Percentiles rank a stretch among this genome's conserved stretches.
Evolutionary conservation across 1,140 invertebrate genomes (phyloP).

Genomic region (Calephelis nemesis): DNA sequence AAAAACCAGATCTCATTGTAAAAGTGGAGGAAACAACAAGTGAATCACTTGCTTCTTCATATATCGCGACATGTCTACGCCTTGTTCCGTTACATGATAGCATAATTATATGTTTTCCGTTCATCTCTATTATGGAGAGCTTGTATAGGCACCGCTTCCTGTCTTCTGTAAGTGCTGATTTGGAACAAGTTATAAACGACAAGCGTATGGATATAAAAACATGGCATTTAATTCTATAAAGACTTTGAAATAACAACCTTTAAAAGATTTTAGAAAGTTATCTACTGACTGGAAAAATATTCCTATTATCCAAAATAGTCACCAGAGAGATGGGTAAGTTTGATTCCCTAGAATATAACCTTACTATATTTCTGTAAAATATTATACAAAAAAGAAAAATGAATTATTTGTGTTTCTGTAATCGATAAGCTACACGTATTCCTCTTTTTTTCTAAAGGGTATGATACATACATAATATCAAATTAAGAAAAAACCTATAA

Average conservation of each 20-base stretch:
- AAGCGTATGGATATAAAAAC: not conserved
- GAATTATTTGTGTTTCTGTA: too few species aligned
- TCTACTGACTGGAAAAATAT: not conserved
- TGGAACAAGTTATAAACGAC: constrained; percentile 23
- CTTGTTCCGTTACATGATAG: constrained; percentile 12
- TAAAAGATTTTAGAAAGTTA: not conserved
- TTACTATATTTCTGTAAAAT: too few species aligned
- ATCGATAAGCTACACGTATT: not conserved
- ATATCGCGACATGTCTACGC: constrained; percentile 27
- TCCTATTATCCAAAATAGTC: too few species aligned
- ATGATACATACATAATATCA: too few species aligned
- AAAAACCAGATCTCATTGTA: constrained; percentile 15
- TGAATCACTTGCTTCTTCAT: constrained; percentile 33
- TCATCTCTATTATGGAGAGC: constrained; percentile 31
- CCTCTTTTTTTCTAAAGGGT: too few species aligned
- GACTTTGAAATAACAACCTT: not conserved
- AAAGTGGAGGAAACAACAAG: constrained; percentile 33
- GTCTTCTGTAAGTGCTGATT: constrained; percentile 35
- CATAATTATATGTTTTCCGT: constrained; percentile 18
- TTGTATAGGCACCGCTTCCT: constrained; percentile 43
- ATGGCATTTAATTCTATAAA: not conserved
- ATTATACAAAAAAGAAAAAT: too few species aligned
- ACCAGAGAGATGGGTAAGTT: too few species aligned
- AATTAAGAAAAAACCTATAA: too few species aligned
- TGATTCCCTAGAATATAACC: too few species aligned